Evolutionary conservation across 2,888 invertebrate genomes (phyloP).

Genomic region (Flexamia atlantica): DNA sequence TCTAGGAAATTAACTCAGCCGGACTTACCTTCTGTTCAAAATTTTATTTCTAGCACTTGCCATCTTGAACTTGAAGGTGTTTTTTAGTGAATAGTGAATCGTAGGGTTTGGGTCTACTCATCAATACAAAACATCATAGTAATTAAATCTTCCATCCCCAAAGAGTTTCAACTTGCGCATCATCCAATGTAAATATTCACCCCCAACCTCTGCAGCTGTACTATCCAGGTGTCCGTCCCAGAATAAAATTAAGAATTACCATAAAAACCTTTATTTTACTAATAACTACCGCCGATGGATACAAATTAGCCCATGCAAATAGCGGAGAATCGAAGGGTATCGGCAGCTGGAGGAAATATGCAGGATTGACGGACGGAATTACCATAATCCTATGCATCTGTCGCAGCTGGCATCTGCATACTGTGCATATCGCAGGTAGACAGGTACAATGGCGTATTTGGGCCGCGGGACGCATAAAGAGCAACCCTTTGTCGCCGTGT

Average conservation of each 20-base stretch:
- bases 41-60: too few species aligned
- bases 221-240: neutral
- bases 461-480: constrained; percentile 37
- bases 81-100: too few species aligned
- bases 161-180: neutral
- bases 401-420: constrained; percentile 49
- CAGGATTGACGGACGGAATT: constrained; percentile 30
- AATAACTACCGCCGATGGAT: neutral
- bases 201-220: constrained; percentile 11
- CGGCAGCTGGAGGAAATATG: constrained; percentile 17
- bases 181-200: neutral
- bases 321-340: constrained; percentile 43
- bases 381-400: constrained; percentile 52
- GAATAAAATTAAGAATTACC: neutral
- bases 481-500: constrained; percentile 24
- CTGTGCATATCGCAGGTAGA: constrained; percentile 28
- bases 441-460: constrained; percentile 50
- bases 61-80: too few species aligned
- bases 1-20: too few species aligned
- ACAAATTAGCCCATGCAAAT: constrained; percentile 53
- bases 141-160: too few species aligned
- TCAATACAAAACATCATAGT: too few species aligned
- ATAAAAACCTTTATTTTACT: constrained; percentile 37
- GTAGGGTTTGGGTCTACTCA: too few species aligned
- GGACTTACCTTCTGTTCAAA: too few species aligned